Evolutionary conservation across 1,140 invertebrate genomes (phyloP).

Genomic region (Melanaphis sacchari): DNA sequence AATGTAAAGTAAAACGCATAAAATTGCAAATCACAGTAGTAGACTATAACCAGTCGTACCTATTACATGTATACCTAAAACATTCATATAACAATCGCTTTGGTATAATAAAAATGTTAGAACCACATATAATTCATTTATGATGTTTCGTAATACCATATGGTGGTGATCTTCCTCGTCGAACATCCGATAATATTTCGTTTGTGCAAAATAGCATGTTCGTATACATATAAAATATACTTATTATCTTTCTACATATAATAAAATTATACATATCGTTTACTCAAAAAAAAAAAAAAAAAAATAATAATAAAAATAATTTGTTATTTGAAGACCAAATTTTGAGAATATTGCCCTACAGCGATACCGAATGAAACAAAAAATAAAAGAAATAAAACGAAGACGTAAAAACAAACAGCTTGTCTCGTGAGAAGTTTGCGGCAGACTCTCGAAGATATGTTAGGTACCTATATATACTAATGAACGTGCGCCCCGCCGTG

Average conservation of each 20-base stretch:
- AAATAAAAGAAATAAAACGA: conserved; percentile 21
- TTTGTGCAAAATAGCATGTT: not conserved
- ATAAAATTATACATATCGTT: too few relatives aligned
- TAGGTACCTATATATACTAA: conserved; percentile 18
- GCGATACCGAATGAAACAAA: not conserved
- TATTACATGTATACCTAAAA: not conserved
- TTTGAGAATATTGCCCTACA: not conserved
- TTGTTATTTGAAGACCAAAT: not conserved
- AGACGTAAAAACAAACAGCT: conserved; percentile 53
- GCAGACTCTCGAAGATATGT: not conserved
- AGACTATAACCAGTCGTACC: not conserved
- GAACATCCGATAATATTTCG: not conserved
- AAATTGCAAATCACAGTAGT: not conserved
- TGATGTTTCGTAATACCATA: not conserved
- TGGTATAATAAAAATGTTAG: not conserved
- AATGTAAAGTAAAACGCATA: not conserved
- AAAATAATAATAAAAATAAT: too few relatives aligned
- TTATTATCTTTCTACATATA: not conserved
- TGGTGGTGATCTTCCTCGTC: not conserved
- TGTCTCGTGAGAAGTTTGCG: conserved; percentile 41
- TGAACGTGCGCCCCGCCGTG: conserved; percentile 51
- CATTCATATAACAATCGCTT: not conserved
- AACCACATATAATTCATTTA: not conserved
- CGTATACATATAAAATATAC: not conserved
- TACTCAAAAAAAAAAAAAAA: too few relatives aligned